These are phyloP conservation scores for Chymomyza fuscimana DNA, from an alignment of 2,888 invertebrate species.

Conservation along the genomic window DNA sequence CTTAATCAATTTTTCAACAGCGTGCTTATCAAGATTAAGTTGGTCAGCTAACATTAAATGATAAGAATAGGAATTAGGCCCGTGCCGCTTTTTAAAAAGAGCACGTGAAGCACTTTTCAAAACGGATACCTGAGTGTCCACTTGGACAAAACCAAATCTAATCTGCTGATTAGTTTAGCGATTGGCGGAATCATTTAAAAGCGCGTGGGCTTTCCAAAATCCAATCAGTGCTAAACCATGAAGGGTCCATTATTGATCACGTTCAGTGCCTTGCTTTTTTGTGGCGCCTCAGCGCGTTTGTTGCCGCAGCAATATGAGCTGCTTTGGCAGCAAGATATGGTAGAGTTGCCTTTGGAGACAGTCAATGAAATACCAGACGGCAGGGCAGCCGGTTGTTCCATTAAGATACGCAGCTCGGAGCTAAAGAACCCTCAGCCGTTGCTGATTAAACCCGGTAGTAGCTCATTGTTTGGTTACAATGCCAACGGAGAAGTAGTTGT, in stretches of 20 bases:
- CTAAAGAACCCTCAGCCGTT: constrained; percentile 82
- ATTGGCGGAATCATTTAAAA: constrained; percentile 39
- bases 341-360: constrained; percentile 39
- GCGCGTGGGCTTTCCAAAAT: constrained; percentile 29
- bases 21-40: neutral
- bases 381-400: constrained; percentile 52
- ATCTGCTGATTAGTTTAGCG: constrained; percentile 26
- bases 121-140: neutral
- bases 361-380: constrained; percentile 17
- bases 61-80: neutral
- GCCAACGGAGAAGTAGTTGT: constrained; percentile 58
- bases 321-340: constrained; percentile 43
- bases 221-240: constrained; percentile 46
- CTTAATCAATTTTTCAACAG: neutral
- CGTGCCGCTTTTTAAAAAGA: neutral
- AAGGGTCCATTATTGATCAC: constrained; percentile 44
- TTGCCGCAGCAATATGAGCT: constrained; percentile 39
- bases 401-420: constrained; percentile 54
- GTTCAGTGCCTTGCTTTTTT: constrained; percentile 36
- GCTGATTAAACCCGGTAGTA: constrained; percentile 79
- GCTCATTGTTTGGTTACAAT: constrained; percentile 54
- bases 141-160: constrained; percentile 30
- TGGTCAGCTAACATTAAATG: neutral
- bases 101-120: neutral
- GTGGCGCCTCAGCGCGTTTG: constrained; percentile 42